Evolutionary conservation across 2,113 vertebrate genomes (phyloP).

Genomic region (Chroicocephalus ridibundus): DNA sequence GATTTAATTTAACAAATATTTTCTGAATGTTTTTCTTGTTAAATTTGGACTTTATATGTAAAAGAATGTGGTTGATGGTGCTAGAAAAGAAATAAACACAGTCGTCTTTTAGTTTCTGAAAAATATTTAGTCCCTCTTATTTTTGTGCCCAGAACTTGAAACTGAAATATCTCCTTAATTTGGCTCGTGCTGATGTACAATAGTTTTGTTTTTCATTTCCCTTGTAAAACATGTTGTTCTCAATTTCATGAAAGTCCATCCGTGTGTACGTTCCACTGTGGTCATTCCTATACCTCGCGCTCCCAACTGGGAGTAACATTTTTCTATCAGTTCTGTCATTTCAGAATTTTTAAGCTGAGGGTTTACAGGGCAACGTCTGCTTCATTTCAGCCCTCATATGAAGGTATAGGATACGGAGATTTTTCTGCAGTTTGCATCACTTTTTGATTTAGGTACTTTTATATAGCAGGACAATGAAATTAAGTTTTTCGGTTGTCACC

Average conservation of each 20-base stretch:
- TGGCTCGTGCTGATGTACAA: neutral
- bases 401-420: neutral
- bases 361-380: neutral
- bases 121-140: neutral
- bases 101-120: neutral
- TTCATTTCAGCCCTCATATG: neutral
- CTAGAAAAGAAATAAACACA: neutral
- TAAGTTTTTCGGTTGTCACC: neutral
- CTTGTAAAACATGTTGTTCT: neutral
- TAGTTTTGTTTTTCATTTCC: neutral
- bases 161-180: neutral
- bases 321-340: neutral
- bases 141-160: constrained; percentile 4
- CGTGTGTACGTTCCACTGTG: neutral
- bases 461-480: neutral
- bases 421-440: neutral
- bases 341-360: neutral
- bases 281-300: neutral
- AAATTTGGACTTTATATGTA: neutral
- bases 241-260: neutral
- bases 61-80: neutral
- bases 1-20: neutral
- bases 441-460: neutral
- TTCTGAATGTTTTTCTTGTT: neutral
- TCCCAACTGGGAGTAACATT: neutral